Base-by-base conservation (phyloP, 2,113 vertebrate species). In the Myocastor coypus region DNA sequence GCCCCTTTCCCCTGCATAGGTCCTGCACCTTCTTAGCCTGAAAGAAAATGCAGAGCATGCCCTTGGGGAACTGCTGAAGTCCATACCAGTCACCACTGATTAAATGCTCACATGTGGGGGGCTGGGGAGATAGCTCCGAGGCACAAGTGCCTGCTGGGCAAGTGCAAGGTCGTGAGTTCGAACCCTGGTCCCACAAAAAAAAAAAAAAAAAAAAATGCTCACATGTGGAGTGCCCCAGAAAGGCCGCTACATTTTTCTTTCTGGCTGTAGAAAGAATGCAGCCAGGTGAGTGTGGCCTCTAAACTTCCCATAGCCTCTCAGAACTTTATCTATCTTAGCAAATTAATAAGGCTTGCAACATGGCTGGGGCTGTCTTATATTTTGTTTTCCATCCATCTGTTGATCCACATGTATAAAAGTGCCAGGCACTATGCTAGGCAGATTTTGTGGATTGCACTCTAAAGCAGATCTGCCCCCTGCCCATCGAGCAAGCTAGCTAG, bases 211-310 rank as follows among this genome's bases (percentile, higher is more conserved):
- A n/a, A n/a, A 12, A 42, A 50, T 7, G 63, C 46, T 14, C 7
- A 4, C 8, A 5, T 0, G 0, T 6, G 32, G 30, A 30, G 40
- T 32, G 12, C 19, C 32, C 5, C 11, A 6, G 3, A 2, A 34
- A 19, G 28, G 28, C 81, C 42, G 2, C 42, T n/a, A 0, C 28
- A 0, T 13, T 0, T 2, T 57, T 64, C 32, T n/a, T 55, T 32
- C 83, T 42, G 34, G 40, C n/a, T 30, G 2, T 37, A 17, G 37
- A 64, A 59, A 50, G 59, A 46, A 34, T 2, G n/a, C 2, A 22
- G 59, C 83, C 11, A 24, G 16, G 5, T 46, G 64, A 37, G 73
- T 20, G 0, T 37, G n/a, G 57, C 26, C 28, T 14, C 71, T 68
- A 8, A 5, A 17, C 52, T 66, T 82, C 71, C 71, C 68, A 61